A percentile compares a stretch with the other conserved stretches of the same genome.
phyloP scores from a whole-genome alignment of 2,797 vertebrate genomes.

The Bradypodion pumilum region DNA sequence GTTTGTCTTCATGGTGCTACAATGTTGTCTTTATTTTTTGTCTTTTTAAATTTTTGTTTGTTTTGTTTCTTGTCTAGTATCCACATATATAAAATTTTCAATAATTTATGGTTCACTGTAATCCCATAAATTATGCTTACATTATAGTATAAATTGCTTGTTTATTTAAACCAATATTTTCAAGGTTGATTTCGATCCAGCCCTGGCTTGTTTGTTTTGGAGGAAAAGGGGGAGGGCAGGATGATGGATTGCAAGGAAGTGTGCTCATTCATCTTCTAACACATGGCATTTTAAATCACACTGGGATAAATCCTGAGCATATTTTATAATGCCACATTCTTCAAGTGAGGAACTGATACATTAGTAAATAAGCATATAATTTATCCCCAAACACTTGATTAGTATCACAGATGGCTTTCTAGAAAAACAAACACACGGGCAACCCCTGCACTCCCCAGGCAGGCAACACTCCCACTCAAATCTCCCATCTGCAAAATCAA shows the following conservation, averaged over 20 bases:
- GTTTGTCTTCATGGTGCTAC: no score
- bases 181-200: conserved; percentile 34
- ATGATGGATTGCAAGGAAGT: conserved; percentile 45
- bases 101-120: conserved; percentile 1
- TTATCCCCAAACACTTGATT: conserved; percentile 11
- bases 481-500: conserved; percentile 5
- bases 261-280: conserved; percentile 41
- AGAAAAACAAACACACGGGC: conserved; percentile 1
- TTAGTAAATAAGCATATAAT: conserved; percentile 28
- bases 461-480: conserved; percentile 1
- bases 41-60: no score
- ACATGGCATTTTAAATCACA: conserved; percentile 41
- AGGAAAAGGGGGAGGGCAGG: not conserved
- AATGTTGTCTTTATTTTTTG: no score
- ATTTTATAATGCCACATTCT: conserved; percentile 9
- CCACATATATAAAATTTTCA: not conserved
- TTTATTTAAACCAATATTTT: conserved; percentile 27
- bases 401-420: conserved; percentile 8
- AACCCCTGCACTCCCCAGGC: conserved; percentile 3
- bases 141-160: conserved; percentile 7
- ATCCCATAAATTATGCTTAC: conserved; percentile 11
- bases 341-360: conserved; percentile 11
- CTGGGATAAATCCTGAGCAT: conserved; percentile 6
- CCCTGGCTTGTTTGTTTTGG: conserved; percentile 4
- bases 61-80: no score